Conservation (phyloP, 2,888 invertebrate genomes). For the Nowickia ferox region DNA sequence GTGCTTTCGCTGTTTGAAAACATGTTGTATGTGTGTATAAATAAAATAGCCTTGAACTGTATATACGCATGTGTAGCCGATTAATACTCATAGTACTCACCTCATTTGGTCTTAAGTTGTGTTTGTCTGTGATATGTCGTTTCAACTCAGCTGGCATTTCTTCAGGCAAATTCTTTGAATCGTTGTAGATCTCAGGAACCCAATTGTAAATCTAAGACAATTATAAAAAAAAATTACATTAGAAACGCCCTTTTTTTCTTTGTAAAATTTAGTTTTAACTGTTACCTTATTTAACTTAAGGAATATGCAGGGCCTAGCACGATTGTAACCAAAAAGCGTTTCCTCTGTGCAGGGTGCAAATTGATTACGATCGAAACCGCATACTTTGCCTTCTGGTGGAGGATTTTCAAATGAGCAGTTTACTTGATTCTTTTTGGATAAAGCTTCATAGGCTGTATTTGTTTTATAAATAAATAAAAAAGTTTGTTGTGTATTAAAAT, state of each 20-base stretch:
- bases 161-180: constrained; percentile 87
- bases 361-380: constrained; percentile 89
- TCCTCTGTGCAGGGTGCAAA: constrained; percentile 91
- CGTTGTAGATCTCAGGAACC: constrained; percentile 91
- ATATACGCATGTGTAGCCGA: neutral
- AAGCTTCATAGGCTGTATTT: constrained; percentile 81
- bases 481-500: neutral
- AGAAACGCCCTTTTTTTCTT: neutral
- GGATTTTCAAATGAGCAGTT: constrained; percentile 87
- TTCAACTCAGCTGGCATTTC: constrained; percentile 91
- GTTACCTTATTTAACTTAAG: constrained; percentile 97
- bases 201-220: constrained; percentile 92
- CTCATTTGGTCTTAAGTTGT: constrained; percentile 82
- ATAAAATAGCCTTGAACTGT: too few relatives aligned
- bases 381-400: constrained; percentile 89
- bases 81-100: constrained; percentile 73
- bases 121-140: constrained; percentile 86
- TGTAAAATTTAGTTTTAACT: neutral
- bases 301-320: constrained; percentile 96
- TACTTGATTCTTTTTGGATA: constrained; percentile 86
- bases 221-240: constrained; percentile 3
- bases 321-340: constrained; percentile 93
- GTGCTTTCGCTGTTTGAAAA: too few relatives aligned
- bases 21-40: too few relatives aligned
- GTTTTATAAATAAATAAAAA: constrained; percentile 39